Evolutionary conservation across 2,797 vertebrate genomes (phyloP).

Genomic region (Geotrypetes seraphini): DNA sequence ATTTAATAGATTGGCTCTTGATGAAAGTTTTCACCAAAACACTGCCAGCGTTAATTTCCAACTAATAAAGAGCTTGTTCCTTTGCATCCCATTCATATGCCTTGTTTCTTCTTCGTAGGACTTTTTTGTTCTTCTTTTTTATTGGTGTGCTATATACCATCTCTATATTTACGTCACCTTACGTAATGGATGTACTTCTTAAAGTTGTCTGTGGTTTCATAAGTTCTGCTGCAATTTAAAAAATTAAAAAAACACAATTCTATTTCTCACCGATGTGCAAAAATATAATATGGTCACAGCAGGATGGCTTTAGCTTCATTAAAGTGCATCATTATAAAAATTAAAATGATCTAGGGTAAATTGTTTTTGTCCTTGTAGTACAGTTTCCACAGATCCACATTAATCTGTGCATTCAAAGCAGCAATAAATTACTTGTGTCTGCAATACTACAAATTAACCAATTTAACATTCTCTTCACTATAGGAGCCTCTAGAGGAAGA

Average conservation of each 20-base stretch:
- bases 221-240: conserved; percentile 37
- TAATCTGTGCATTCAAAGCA: conserved; percentile 44
- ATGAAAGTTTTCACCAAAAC: too few relatives aligned
- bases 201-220: conserved; percentile 52
- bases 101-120: too few relatives aligned
- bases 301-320: conserved; percentile 55
- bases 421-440: conserved; percentile 26
- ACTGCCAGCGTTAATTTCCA: too few relatives aligned
- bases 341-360: conserved; percentile 46
- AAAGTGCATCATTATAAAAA: conserved; percentile 52
- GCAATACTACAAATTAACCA: conserved; percentile 20
- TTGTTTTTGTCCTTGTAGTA: conserved; percentile 48
- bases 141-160: too few relatives aligned
- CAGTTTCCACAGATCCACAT: conserved; percentile 37
- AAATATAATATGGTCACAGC: conserved; percentile 59
- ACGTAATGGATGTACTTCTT: conserved; percentile 41
- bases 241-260: conserved; percentile 18
- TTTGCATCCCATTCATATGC: too few relatives aligned
- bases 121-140: too few relatives aligned
- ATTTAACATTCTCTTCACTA: conserved; percentile 34
- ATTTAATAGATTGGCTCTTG: too few relatives aligned
- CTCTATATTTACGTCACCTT: conserved; percentile 34
- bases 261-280: conserved; percentile 46
- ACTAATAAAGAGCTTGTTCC: too few relatives aligned
- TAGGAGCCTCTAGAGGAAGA: conserved; percentile 32